Percentiles rank a stretch among this genome's conserved stretches.
These are phyloP conservation scores for Phaethornis superciliosus DNA, from an alignment of 2,113 vertebrate species.

Conservation along the genomic window DNA sequence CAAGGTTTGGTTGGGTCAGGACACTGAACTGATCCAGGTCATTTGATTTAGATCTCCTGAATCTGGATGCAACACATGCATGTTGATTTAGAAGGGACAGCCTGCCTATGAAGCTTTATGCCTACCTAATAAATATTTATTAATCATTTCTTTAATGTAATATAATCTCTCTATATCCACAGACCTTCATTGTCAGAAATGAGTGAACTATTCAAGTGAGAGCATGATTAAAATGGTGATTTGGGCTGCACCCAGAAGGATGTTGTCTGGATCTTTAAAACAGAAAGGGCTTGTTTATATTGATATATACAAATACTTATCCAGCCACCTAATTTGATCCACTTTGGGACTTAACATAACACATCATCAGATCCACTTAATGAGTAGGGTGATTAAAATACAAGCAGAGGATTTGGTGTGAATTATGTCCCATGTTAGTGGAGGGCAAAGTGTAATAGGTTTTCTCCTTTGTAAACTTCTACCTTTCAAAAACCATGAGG, in stretches of 20 bases:
- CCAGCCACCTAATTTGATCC: constrained; percentile 48
- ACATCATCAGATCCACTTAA: constrained; percentile 22
- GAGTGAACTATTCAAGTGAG: not conserved
- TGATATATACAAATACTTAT: constrained; percentile 50
- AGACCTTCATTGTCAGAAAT: not conserved
- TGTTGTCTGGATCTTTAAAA: not conserved
- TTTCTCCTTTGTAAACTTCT: not conserved
- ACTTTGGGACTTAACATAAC: constrained; percentile 3
- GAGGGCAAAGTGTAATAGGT: not conserved
- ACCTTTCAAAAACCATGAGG: not conserved
- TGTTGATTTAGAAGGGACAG: not conserved
- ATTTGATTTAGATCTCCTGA: not conserved
- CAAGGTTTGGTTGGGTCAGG: not conserved
- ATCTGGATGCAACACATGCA: not conserved
- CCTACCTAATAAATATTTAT: not conserved
- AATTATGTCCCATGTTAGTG: not conserved
- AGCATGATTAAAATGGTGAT: constrained; percentile 12
- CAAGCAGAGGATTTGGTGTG: constrained; percentile 4
- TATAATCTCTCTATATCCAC: not conserved
- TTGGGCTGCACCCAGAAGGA: not conserved
- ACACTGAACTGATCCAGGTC: not conserved
- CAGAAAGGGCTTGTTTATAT: constrained; percentile 23
- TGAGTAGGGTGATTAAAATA: constrained; percentile 19
- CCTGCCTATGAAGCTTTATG: not conserved
- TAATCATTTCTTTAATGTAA: not conserved